Conservation (phyloP, 1,140 invertebrate species). For the Diabrotica virgifera region DNA sequence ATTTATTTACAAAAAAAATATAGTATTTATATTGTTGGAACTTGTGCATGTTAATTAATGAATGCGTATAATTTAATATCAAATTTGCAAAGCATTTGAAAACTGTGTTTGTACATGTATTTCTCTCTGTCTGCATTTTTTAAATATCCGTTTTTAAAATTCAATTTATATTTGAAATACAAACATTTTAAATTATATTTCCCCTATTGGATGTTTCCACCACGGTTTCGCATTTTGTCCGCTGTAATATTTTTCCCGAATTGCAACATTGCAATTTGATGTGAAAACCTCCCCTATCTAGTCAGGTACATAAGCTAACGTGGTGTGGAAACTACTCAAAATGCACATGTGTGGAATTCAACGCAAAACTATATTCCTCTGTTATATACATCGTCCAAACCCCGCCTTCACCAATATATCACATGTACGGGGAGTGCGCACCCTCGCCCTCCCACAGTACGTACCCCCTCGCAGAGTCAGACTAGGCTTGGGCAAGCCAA, state of each 20-base stretch:
- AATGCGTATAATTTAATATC: too few relatives aligned
- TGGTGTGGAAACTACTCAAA: constrained; percentile 20
- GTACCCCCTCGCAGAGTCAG: constrained; percentile 25
- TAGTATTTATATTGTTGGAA: too few relatives aligned
- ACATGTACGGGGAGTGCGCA: constrained; percentile 28
- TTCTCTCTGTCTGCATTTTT: too few relatives aligned
- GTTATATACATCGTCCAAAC: constrained; percentile 30
- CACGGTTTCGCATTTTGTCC: too few relatives aligned
- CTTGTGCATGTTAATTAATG: too few relatives aligned
- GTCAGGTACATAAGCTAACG: constrained; percentile 20
- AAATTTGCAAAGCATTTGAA: too few relatives aligned
- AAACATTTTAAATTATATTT: too few relatives aligned
- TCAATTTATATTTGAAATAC: too few relatives aligned
- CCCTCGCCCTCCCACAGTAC: constrained; percentile 24
- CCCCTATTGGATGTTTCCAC: too few relatives aligned
- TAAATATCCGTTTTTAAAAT: too few relatives aligned
- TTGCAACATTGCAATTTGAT: constrained; percentile 17
- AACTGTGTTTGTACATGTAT: too few relatives aligned
- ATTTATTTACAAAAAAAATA: too few relatives aligned
- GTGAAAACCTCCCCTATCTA: constrained; percentile 14
- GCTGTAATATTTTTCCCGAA: not conserved
- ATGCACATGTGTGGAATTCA: constrained; percentile 23
- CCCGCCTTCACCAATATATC: constrained; percentile 34
- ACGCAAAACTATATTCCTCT: constrained; percentile 35
- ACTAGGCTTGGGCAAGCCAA: not conserved